phyloP scores from a whole-genome alignment of 2,113 vertebrate species.

The Pelvicachromis taeniatus region DNA sequence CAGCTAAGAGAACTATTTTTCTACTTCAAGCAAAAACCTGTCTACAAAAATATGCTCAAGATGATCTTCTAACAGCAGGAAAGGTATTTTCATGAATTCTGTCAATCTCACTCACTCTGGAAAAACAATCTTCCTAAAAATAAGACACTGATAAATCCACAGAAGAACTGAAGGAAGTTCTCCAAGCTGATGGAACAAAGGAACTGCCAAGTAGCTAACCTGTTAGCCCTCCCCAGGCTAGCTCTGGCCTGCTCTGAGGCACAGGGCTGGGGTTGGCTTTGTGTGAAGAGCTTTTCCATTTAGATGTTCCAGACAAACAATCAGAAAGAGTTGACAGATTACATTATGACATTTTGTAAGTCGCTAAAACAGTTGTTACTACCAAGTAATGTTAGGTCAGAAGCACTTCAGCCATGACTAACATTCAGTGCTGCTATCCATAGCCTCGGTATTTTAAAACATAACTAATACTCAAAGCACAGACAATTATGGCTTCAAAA shows the following conservation, averaged over 20 bases:
- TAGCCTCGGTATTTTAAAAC: background rate
- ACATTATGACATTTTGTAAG: background rate
- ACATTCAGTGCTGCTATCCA: background rate
- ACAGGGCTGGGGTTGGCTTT: background rate
- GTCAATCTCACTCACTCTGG: background rate
- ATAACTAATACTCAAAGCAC: background rate
- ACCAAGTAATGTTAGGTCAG: background rate
- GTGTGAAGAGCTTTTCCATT: background rate
- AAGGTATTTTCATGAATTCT: background rate
- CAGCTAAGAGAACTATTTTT: background rate
- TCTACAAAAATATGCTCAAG: background rate
- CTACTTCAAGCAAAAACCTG: background rate
- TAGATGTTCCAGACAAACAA: background rate
- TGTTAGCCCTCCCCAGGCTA: background rate
- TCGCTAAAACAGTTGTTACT: background rate
- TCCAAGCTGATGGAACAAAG: background rate
- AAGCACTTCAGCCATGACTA: background rate
- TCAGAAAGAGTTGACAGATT: background rate
- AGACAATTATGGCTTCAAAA: background rate
- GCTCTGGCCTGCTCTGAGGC: background rate
- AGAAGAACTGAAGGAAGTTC: background rate
- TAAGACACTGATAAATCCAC: background rate
- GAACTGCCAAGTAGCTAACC: background rate
- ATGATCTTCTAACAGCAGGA: background rate
- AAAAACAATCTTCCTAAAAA: background rate